Evolutionary conservation across 2,888 invertebrate species (phyloP).

Genomic region (Caenorhabditis drosophilae): DNA sequence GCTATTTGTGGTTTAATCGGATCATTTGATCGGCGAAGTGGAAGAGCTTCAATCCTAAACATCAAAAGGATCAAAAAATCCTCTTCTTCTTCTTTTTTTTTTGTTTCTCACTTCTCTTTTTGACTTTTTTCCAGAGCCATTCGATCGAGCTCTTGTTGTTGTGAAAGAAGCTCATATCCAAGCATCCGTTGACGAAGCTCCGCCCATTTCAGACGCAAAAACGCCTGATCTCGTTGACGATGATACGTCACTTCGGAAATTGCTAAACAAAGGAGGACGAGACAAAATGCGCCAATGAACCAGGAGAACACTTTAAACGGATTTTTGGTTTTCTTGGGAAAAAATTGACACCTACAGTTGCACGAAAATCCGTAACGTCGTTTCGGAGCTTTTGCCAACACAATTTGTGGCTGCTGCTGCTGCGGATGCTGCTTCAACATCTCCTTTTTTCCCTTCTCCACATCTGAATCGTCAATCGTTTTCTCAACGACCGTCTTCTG

Average conservation of each 20-base stretch:
- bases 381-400: conserved; percentile 31
- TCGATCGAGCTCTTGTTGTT: conserved; percentile 37
- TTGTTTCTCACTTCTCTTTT: conserved; percentile 5
- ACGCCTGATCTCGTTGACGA: conserved; percentile 66
- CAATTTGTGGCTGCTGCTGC: conserved; percentile 34
- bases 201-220: conserved; percentile 65
- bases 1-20: conserved; percentile 33
- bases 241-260: conserved; percentile 66
- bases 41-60: conserved; percentile 31
- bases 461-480: neutral
- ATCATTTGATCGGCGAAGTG: conserved; percentile 29
- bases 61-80: too few relatives aligned
- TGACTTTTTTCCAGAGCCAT: conserved; percentile 28
- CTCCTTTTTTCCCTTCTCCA: neutral
- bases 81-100: neutral
- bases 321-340: too few relatives aligned
- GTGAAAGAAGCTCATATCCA: conserved; percentile 48
- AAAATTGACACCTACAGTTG: neutral
- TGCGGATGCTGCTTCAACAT: conserved; percentile 8
- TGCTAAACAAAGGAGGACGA: conserved; percentile 60
- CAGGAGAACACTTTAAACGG: conserved; percentile 58
- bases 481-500: conserved; percentile 34
- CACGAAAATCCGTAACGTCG: conserved; percentile 18
- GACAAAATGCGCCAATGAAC: conserved; percentile 61
- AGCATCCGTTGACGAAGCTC: conserved; percentile 63